Evolutionary conservation across 2,888 invertebrate species (phyloP), one percentile per base, ranked within the genome.

Genomic region (Melipona beecheii): DNA sequence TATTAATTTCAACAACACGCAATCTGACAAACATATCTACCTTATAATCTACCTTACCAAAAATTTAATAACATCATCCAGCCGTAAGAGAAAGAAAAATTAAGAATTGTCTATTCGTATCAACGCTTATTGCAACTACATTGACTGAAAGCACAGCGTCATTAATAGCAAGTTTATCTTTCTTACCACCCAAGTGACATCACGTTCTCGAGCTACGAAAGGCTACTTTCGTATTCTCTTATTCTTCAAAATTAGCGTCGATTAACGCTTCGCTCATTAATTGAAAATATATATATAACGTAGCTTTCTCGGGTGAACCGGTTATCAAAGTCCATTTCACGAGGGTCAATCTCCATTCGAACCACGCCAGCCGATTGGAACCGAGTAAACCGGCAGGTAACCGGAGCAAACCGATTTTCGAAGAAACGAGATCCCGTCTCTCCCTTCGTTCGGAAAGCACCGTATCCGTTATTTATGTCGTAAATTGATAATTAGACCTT

Each of bases 401-500:
- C 62, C 60, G 19, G 71, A 74, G 69, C 60, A 36, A 24, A 43
- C 54, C 49, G 65, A 68, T 86, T 68, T 68, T 31, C 58, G 52
- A 19, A 24, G 19, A 9, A 58, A 65, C 58, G 27, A 50, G 58
- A 72, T 75, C 78, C 76, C 6, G 11, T 11, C 31, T 54, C 11
- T 27, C 24, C 68, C 79, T 81, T 52, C 83, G 5, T 81, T 52
- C 83, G 5, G n/a, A 56, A n/a, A 69, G 76, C 84, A 27, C 69
- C 78, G 70, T 75, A n/a, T n/a, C 49, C 72, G 62, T 88, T 89
- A 89, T 88, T 89, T 86, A 89, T 85, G 75, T 66, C 83, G 75
- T 74, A 87, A 87, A 89, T 87, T 87, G 88, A 89, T 89, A 89
- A 89, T 89, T 88, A 87, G 84, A 75, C 75, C 74, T 27, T 31